Conservation (phyloP, 2,797 vertebrate species). For the Silurus aristotelis region DNA sequence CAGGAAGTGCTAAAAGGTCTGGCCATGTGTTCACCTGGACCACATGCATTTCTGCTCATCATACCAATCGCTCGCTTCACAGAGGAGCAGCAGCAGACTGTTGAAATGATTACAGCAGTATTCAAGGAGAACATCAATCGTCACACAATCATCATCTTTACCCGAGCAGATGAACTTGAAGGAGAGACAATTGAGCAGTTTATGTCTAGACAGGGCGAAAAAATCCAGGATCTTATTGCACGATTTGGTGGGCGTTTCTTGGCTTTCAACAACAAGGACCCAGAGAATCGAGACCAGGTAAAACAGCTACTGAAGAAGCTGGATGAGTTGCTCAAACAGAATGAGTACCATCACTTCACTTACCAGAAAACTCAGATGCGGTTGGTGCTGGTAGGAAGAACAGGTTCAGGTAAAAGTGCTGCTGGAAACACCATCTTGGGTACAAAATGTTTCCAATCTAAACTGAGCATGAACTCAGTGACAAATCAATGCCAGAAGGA, state of each 20-base stretch:
- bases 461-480: conserved; percentile 23
- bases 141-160: conserved; percentile 54
- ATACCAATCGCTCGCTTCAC: conserved; percentile 47
- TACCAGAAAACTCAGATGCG: conserved; percentile 5
- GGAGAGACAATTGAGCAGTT: conserved; percentile 28
- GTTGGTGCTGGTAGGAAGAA: conserved; percentile 64
- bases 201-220: conserved; percentile 26
- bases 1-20: conserved; percentile 26
- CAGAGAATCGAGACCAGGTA: conserved; percentile 37
- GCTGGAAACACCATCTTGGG: conserved; percentile 62
- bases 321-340: conserved; percentile 17
- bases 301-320: conserved; percentile 37
- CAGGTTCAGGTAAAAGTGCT: conserved; percentile 65
- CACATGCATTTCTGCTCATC: conserved; percentile 51
- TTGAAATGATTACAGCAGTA: conserved; percentile 17
- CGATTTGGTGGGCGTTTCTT: conserved; percentile 36
- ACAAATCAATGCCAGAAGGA: conserved; percentile 41
- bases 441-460: background rate
- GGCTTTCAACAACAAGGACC: conserved; percentile 47
- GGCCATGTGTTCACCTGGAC: conserved; percentile 48
- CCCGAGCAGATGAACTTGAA: conserved; percentile 41
- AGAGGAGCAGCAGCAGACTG: conserved; percentile 35
- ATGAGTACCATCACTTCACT: background rate
- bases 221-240: conserved; percentile 27
- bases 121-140: conserved; percentile 33